Evolutionary conservation across 2,797 vertebrate genomes (phyloP).

Genomic region (Poeciliopsis presidionis): DNA sequence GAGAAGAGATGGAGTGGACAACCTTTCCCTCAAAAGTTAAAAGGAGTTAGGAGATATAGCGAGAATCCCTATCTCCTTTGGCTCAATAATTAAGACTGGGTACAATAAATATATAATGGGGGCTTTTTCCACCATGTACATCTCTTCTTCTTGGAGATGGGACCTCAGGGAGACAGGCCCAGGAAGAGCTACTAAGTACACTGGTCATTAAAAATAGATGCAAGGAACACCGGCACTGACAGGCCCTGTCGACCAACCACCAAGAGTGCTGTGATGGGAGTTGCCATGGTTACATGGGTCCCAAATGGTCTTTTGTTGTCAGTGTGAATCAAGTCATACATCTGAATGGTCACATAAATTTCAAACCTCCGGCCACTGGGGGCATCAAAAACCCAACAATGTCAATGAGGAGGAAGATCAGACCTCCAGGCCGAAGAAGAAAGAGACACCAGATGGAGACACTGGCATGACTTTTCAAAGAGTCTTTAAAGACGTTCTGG

Average conservation of each 20-base stretch:
- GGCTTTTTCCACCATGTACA: slow-evolving; percentile 73
- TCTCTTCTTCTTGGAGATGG: slow-evolving; percentile 68
- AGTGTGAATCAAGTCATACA: slow-evolving; percentile 77
- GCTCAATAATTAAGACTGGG: slow-evolving; percentile 78
- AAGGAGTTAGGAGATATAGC: slow-evolving; percentile 24
- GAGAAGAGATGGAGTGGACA: slow-evolving; percentile 29
- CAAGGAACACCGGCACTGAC: slow-evolving; percentile 61
- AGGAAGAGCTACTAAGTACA: slow-evolving; percentile 77
- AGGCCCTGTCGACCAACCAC: slow-evolving; percentile 64
- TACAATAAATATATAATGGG: slow-evolving; percentile 80
- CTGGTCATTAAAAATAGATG: slow-evolving; percentile 79
- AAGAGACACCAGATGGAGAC: slow-evolving; percentile 14
- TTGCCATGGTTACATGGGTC: slow-evolving; percentile 76
- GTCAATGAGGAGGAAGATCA: slow-evolving; percentile 64
- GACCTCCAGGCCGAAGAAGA: slow-evolving; percentile 27
- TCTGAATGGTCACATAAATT: slow-evolving; percentile 52
- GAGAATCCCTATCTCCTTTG: slow-evolving; percentile 60
- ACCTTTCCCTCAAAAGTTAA: slow-evolving; percentile 37
- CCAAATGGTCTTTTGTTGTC: slow-evolving; percentile 78
- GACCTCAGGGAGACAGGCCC: slow-evolving; percentile 65
- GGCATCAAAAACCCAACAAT: slow-evolving; percentile 60
- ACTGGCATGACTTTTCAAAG: slow-evolving; percentile 32
- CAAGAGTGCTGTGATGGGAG: slow-evolving; percentile 75
- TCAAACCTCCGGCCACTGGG: slow-evolving; percentile 46
- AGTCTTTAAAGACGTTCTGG: slow-evolving; percentile 10